Base-by-base conservation (phyloP, 2,113 vertebrate genomes). In the Tragelaphus buxtoni region DNA sequence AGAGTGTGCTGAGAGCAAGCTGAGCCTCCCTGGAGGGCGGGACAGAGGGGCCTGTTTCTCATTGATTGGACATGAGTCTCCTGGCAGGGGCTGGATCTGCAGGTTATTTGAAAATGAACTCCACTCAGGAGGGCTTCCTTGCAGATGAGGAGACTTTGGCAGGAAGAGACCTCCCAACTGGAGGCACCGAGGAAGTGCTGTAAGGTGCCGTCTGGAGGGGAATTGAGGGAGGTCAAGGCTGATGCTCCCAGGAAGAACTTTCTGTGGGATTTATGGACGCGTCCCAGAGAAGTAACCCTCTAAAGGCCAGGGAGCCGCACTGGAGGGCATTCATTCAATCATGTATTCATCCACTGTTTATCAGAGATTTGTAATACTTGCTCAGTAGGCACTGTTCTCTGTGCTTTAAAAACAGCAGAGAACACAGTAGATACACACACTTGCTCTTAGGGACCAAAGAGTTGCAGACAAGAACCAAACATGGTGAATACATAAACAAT, bases 111-210 rank as follows among this genome's bases (percentile, higher is more conserved):
- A 79, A 61, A 86, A 93, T 24, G 20, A 63, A 55, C 39, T 80
- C 12, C 24, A 26, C 6, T 55, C 47, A 79, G 20, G 60, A 55
- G 9, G 45, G 10, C 49, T 92, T 95, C 51, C 72, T 94, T 89
- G 26, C 6, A 81, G 49, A 20, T 72, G 47, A 61, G 69, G 74
- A 22, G 35, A 45, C 35, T 84, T 32, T 17, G 7, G 16, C 24
- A 49, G 49, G 51, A 91, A 93, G 55, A 45, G n/a, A 88, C 1
- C 9, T 16, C 28, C 24, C 1, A 3, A 4, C 2, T 65, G 28
- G 2, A 60, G 24, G 61, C 10, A 6, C 13, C 12, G 10, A 45
- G 26, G 47, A 32, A 8, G 7, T 4, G 10, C 2, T 28, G 0
- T 5, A 60, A 35, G 32, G 14, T 55, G 28, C 7, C 7, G 7